Evolutionary conservation across 92 coral and sea anemone genomes (phyloP), one percentile per base, ranked within the genome.

Genomic region (Hydrozoanthus gracilis): DNA sequence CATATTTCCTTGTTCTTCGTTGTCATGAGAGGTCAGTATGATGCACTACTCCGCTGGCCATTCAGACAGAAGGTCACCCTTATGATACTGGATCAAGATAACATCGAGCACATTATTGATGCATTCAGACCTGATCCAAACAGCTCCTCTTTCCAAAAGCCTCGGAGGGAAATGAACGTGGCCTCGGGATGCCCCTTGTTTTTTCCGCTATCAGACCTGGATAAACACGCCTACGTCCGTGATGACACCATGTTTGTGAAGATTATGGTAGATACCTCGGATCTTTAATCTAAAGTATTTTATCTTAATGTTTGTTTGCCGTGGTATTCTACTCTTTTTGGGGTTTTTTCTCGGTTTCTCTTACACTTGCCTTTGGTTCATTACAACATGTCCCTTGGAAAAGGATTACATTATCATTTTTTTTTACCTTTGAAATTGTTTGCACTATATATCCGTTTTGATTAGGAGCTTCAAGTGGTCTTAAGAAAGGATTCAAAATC

Each of bases 61-160:
- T 93, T 93, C 79, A 89, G 93, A 77, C 96, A 93, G 76, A 93
- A 93, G 87, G 96, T 91, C 39, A 89, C 94, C 49, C 78, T 93
- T 65, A 93, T 91, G 94, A 27, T 93, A 52, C 60, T 93, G 87
- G 97, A 94, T 18, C 95, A 94, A 66, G 83, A 92, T 72, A 86
- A 88, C n/a, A 86, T 75, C 52, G 98, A 94, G 73, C 95, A 94
- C 83, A 89, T 88, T 70, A 94, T 92, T 49, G 98, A 94, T 12
- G 92, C 98, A 15, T 94, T 94, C 73, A 82, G 93, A 46, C 98
- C 98, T 60, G 98, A 94, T 73, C 98, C 98, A 2, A 88, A 71
- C 71, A 94, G 95, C 92, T 92, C 93, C 11, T 94, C 98, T 15
- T 94, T 94, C 88, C 95, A 90, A 73, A 85, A 71, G 50, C 97